phyloP scores from a whole-genome alignment of 2,797 vertebrate species.

The Holocentrus rufus region DNA sequence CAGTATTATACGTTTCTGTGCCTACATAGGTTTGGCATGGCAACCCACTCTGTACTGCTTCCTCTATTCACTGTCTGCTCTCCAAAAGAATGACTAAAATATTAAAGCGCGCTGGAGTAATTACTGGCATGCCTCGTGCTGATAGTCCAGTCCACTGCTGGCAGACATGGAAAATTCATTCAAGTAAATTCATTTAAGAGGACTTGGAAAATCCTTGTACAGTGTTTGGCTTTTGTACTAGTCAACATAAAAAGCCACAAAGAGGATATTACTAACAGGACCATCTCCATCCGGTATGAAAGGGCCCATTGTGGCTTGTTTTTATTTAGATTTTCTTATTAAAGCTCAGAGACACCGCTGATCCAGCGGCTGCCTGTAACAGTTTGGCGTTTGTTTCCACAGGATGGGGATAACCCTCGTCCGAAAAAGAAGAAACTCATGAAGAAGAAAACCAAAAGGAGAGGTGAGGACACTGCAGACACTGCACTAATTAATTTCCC shows the following conservation, averaged over 20 bases:
- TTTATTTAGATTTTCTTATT: constrained; percentile 13
- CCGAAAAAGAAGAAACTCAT: constrained; percentile 83
- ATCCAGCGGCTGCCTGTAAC: not conserved
- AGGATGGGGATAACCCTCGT: constrained; percentile 70
- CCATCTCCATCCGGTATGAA: constrained; percentile 16
- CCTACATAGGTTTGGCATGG: constrained; percentile 16
- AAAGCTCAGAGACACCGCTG: not conserved
- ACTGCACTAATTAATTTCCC: not conserved
- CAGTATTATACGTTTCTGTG: constrained; percentile 5
- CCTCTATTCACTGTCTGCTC: constrained; percentile 20
- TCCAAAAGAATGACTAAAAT: constrained; percentile 32
- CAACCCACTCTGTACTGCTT: not conserved
- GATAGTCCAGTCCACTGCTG: constrained; percentile 15
- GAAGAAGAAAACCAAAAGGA: constrained; percentile 84
- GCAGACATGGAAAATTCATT: constrained; percentile 46
- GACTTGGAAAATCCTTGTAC: constrained; percentile 31
- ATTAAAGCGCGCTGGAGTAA: constrained; percentile 15
- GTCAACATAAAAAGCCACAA: constrained; percentile 7
- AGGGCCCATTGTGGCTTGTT: constrained; percentile 25
- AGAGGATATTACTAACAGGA: constrained; percentile 17
- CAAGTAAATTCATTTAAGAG: constrained; percentile 24
- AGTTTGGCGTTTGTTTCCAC: constrained; percentile 20
- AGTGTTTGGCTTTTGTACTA: constrained; percentile 28
- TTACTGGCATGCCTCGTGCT: constrained; percentile 15
- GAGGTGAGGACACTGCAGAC: constrained; percentile 59